These are phyloP conservation scores for Nasonovia ribisnigri DNA, from an alignment of 2,888 invertebrate genomes.

Conservation along the genomic window DNA sequence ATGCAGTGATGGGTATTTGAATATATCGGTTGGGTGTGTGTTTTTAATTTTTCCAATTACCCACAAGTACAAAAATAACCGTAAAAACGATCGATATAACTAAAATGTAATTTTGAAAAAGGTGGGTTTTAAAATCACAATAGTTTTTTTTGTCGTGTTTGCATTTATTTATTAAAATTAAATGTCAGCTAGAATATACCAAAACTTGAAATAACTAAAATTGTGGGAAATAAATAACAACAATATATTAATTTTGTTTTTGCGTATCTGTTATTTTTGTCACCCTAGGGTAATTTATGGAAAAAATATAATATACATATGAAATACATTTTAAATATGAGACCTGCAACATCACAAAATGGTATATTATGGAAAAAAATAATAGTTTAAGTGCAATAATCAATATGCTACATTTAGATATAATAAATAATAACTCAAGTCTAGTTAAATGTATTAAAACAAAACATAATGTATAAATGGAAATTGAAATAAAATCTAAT, in stretches of 20 bases:
- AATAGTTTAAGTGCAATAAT: background rate
- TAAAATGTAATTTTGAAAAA: background rate
- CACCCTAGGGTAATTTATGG: background rate
- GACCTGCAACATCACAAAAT: background rate
- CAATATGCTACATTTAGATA: background rate
- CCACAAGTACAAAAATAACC: background rate
- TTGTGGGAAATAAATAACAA: background rate
- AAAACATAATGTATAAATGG: too few species aligned
- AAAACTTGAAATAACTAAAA: slow-evolving; percentile 14
- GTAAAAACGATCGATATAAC: background rate
- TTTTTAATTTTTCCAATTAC: slow-evolving; percentile 21
- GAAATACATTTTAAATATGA: slow-evolving; percentile 23
- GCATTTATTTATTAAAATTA: slow-evolving; percentile 7
- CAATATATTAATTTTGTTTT: background rate
- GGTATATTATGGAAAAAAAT: background rate
- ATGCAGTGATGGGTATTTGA: background rate
- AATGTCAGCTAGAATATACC: background rate
- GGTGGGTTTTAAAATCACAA: background rate
- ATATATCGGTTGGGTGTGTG: background rate
- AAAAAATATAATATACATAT: slow-evolving; percentile 6
- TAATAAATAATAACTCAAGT: background rate
- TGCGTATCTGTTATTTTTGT: background rate
- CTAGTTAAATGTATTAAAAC: background rate
- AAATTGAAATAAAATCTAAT: background rate
- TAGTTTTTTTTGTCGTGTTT: background rate